phyloP scores from a whole-genome alignment of 2,113 vertebrate genomes.

The Sander vitreus region DNA sequence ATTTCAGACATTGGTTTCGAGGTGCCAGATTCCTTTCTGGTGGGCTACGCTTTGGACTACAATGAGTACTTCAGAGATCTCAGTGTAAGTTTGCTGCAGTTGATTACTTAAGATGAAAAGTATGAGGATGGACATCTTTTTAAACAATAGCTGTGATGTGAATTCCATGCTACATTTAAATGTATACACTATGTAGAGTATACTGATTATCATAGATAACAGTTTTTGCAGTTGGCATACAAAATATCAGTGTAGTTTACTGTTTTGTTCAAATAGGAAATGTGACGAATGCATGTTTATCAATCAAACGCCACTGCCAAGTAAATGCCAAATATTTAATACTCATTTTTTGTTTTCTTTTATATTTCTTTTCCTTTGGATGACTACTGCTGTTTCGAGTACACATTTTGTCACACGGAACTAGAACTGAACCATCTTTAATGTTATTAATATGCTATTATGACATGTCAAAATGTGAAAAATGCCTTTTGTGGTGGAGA shows the following conservation, averaged over 20 bases:
- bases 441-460: too few species aligned
- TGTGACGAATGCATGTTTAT: not conserved
- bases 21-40: conserved; percentile 87
- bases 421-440: too few species aligned
- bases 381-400: too few species aligned
- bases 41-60: conserved; percentile 88
- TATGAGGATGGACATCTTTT: not conserved
- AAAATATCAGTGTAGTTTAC: not conserved
- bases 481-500: not conserved
- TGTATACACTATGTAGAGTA: not conserved
- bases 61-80: conserved; percentile 90
- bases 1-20: conserved; percentile 87
- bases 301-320: not conserved
- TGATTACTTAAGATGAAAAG: not conserved
- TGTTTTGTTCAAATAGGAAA: too few species aligned
- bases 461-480: too few species aligned
- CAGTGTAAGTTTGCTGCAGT: conserved; percentile 80
- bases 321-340: not conserved
- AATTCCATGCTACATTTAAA: not conserved
- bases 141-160: not conserved
- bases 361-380: not conserved
- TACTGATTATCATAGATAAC: not conserved
- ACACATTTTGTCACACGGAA: too few species aligned
- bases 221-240: not conserved
- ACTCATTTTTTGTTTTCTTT: not conserved